A percentile compares a stretch with the other conserved stretches of the same genome.
phyloP scores from a whole-genome alignment of 2,888 invertebrate genomes.

The Amphipoea oculea region DNA sequence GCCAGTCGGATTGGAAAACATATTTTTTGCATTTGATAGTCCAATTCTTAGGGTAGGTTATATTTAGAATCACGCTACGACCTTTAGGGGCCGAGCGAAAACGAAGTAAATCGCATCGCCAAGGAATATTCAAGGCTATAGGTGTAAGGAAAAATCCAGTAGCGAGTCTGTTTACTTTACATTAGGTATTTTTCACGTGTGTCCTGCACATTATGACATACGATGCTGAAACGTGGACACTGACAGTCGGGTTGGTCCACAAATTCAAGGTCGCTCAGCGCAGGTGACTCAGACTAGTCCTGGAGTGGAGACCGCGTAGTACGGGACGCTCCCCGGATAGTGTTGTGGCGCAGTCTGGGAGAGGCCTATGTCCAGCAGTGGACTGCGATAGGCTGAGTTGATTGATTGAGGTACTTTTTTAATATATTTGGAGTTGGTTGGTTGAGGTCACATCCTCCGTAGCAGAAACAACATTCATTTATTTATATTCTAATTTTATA shows the following conservation, averaged over 20 bases:
- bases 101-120: not conserved
- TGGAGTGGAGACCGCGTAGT: not conserved
- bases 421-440: not conserved
- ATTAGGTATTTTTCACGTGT: not conserved
- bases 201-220: not conserved
- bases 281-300: not conserved
- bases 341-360: too few relatives aligned
- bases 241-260: not conserved
- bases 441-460: not conserved
- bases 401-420: not conserved
- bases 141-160: too few relatives aligned
- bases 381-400: not conserved
- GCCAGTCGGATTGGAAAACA: not conserved
- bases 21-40: not conserved
- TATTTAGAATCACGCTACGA: not conserved
- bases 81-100: not conserved
- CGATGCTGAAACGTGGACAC: too few relatives aligned
- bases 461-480: not conserved
- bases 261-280: not conserved
- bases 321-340: too few relatives aligned
- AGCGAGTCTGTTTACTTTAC: not conserved
- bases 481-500: not conserved
- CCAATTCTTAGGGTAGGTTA: not conserved
- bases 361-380: not conserved
- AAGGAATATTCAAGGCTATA: too few relatives aligned